Evolutionary conservation across 2,888 invertebrate species (phyloP).

Genomic region (Volucella inflata): DNA sequence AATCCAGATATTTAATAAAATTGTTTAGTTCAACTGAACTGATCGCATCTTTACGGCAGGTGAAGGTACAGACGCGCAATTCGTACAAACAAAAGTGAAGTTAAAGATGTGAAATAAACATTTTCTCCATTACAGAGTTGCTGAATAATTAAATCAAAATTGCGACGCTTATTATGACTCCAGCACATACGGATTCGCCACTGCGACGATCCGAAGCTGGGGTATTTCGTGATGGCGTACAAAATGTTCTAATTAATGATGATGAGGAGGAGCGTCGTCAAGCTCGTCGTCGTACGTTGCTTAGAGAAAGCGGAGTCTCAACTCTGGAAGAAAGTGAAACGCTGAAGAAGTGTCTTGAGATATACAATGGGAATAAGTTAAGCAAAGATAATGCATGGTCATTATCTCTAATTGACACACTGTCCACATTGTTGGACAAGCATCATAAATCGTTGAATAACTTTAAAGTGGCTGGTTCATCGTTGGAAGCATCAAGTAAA

Average conservation of each 20-base stretch:
- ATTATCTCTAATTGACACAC: constrained; percentile 93
- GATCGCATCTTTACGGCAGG: constrained; percentile 4
- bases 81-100: not conserved
- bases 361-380: constrained; percentile 94
- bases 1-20: not conserved
- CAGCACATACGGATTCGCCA: constrained; percentile 81
- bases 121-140: constrained; percentile 18
- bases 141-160: constrained; percentile 44
- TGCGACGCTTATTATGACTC: constrained; percentile 79
- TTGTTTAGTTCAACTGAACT: constrained; percentile 43
- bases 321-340: constrained; percentile 86
- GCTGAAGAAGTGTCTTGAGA: constrained; percentile 89
- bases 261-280: constrained; percentile 86
- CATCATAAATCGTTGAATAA: constrained; percentile 89
- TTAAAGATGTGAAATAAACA: not conserved
- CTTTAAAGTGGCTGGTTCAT: constrained; percentile 92
- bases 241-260: constrained; percentile 83
- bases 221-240: constrained; percentile 78
- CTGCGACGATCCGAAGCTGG: constrained; percentile 81
- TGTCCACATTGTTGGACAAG: constrained; percentile 90
- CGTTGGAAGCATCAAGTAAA: constrained; percentile 94
- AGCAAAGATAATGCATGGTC: constrained; percentile 95
- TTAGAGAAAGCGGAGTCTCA: constrained; percentile 73
- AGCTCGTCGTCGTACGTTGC: constrained; percentile 80
- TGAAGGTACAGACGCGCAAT: constrained; percentile 31